A percentile compares a stretch with the other conserved stretches of the same genome.
Evolutionary conservation across 2,888 invertebrate genomes (phyloP).

Genomic region (Amorpha juglandis): DNA sequence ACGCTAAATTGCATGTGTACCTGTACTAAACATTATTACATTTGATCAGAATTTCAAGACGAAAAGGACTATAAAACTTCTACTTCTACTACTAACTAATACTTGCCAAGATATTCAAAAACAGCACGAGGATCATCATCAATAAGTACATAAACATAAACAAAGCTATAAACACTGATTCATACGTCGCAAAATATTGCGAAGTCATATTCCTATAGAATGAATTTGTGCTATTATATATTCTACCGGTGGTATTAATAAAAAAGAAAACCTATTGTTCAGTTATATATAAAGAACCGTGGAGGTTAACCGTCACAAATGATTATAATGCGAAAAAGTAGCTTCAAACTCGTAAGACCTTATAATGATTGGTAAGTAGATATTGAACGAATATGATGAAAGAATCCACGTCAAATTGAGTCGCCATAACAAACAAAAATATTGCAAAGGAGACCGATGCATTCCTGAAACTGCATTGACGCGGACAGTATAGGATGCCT

Average conservation of each 20-base stretch:
- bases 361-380: neutral
- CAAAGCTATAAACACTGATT: conserved; percentile 26
- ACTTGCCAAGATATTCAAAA: conserved; percentile 4
- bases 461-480: conserved; percentile 80
- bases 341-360: neutral
- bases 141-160: conserved; percentile 22
- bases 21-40: neutral
- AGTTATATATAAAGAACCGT: conserved; percentile 43
- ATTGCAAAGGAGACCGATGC: conserved; percentile 78
- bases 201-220: conserved; percentile 30
- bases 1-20: conserved; percentile 1
- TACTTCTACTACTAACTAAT: too few species aligned
- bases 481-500: conserved; percentile 64
- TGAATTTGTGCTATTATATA: conserved; percentile 13
- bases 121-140: conserved; percentile 3
- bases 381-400: conserved; percentile 29
- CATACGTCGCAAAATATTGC: conserved; percentile 22
- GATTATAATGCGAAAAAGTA: neutral
- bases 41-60: neutral
- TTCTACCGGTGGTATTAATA: conserved; percentile 1
- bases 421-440: conserved; percentile 69
- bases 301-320: neutral
- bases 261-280: conserved; percentile 52
- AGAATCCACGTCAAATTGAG: conserved; percentile 52
- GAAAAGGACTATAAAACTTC: conserved; percentile 22